Base-by-base conservation (phyloP, 2,113 vertebrate genomes). In the Plotosus lineatus region DNA sequence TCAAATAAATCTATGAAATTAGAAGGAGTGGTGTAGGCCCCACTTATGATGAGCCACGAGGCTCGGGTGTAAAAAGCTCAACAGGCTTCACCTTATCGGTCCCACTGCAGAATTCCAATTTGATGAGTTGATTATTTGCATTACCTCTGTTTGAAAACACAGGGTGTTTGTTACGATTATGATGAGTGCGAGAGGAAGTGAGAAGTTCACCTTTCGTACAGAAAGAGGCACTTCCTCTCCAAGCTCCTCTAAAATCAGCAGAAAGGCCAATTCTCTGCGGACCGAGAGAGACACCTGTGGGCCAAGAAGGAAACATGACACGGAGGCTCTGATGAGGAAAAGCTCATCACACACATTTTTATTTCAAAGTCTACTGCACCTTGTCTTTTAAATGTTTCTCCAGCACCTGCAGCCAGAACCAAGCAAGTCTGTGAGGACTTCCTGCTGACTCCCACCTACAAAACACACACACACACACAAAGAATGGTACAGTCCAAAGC, bases 321-420 rank as follows among this genome's bases (percentile, higher is more conserved):
- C 15, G 33, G 14, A 68, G 5, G 21, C n/a, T n/a, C 36, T 17
- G 2, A 77, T 36, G 17, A 5, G 12, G 23, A 50, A 11, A 60
- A 26, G 11, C 26, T 33, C 26, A 63, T 21, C n/a, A 8, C 23
- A 31, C 6, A 63, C 0, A 1, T 9, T 77, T 12, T 46, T 1
- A 33, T 72, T 11, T 11, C 2, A 66, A 12, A 66, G 9, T 51
- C 38, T 23, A 40, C 21, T 38, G 75, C 92, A 98, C 97, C 94
- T 94, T 90, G 82, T 93, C 92, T 42, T 89, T 89, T 42, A 91
- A 92, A 94, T 94, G 95, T 84, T 92, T 94, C 85, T 97, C 93
- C 85, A 98, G 88, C 55, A 97, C 92, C 85, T 96, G 94, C 85
- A 97, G 93, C 97, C 97, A 99, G 80, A 96, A 86, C 97, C 97